Evolutionary conservation across 2,113 vertebrate genomes (phyloP).

Genomic region (Otus sunia): DNA sequence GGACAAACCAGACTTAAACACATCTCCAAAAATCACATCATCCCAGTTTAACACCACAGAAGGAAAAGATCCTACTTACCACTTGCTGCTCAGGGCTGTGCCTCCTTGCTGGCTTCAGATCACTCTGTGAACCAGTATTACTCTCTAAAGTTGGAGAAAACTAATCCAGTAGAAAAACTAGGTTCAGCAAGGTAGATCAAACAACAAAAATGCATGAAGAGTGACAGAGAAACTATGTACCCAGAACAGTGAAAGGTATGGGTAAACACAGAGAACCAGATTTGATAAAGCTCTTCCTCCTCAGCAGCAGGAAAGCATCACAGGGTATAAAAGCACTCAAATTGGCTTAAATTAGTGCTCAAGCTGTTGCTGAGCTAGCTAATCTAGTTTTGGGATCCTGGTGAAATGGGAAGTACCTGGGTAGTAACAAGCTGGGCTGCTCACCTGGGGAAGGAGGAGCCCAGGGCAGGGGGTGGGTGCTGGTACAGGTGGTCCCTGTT

Average conservation of each 20-base stretch:
- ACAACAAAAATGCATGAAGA: rapidly evolving
- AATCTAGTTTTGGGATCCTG: not conserved
- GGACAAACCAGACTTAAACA: not conserved
- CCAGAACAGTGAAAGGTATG: rapidly evolving
- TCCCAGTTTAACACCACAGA: not conserved
- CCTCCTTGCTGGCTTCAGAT: not conserved
- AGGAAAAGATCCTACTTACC: not conserved
- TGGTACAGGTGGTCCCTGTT: no score
- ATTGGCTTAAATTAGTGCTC: not conserved
- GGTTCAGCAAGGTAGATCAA: not conserved
- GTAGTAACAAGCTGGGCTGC: no score
- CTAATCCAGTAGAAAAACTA: not conserved
- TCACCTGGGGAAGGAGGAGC: no score
- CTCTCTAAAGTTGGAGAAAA: not conserved
- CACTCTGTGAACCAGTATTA: rapidly evolving
- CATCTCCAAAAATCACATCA: not conserved
- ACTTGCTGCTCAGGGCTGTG: not conserved
- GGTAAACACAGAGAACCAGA: rapidly evolving
- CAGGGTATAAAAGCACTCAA: not conserved
- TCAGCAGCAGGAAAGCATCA: not conserved
- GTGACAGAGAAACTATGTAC: rapidly evolving
- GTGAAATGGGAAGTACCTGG: not conserved
- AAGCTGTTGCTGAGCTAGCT: not conserved
- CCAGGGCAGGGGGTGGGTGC: no score
- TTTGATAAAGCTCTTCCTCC: rapidly evolving